Evolutionary conservation across 2,113 vertebrate genomes (phyloP), one percentile per base, ranked within the genome.

Genomic region (Perognathus longimembris): DNA sequence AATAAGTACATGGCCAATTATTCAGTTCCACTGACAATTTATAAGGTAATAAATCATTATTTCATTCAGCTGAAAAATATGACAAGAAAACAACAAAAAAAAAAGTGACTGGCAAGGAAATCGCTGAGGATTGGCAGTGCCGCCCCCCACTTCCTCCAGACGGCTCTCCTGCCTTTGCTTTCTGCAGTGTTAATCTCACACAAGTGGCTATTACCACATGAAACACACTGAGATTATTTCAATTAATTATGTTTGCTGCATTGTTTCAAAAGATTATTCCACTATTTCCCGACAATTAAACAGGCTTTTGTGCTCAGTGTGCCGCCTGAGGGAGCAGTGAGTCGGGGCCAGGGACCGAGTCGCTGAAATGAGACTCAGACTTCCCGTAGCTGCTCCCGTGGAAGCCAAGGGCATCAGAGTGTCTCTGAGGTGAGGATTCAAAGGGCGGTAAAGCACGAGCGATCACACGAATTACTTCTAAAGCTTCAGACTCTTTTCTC

Each of bases 181-280:
- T 88, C 88, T 50, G 0, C 30, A 17, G 81, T 32, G 85, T 84
- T 93, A 80, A 83, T 95, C 94, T 92, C 22, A 71, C 80, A 22
- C 42, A 92, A 96, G 76, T 95, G 95, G 54, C 59, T 96, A 83
- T 96, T 95, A 90, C 85, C 79, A 54, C 79, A 85, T 91, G 89
- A 94, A 94, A 88, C 92, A 76, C 83, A 63, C 28, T 36, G 83
- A 79, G 92, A 94, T 95, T 90, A 83, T 86, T 96, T 80, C 92
- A 69, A 93, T 96, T 95, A 96, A 96, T 96, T 92, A 66, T 92
- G 84, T 96, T 93, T 94, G 95, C 83, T 90, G 67, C 95, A 86
- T 92, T 93, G 95, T 96, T 95, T 86, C 89, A 36, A 88, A 96
- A 77, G 95, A 92, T 90, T 22, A 91, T 87, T 93, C 92, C 38